Evolutionary conservation across 2,888 invertebrate genomes (phyloP).

Genomic region (Tinea trinotella): DNA sequence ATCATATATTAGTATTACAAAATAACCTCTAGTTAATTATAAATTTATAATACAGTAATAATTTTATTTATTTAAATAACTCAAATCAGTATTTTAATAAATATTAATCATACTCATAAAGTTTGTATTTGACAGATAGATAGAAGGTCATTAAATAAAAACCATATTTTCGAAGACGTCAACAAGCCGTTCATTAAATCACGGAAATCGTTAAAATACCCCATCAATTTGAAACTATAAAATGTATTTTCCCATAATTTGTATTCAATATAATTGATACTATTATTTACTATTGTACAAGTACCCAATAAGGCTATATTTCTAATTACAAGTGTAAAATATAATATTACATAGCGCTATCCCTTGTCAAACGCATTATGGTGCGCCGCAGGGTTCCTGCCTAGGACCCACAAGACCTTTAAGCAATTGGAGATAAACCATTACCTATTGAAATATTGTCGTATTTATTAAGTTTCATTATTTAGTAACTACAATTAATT

Average conservation of each 20-base stretch:
- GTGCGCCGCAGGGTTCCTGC: constrained; percentile 29
- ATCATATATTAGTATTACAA: too few relatives aligned
- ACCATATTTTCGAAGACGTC: too few relatives aligned
- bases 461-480: constrained; percentile 27
- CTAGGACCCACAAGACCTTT: constrained; percentile 20
- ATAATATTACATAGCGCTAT: constrained; percentile 27
- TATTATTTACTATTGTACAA: constrained; percentile 1
- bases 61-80: too few relatives aligned
- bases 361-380: constrained; percentile 25
- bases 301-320: constrained; percentile 14
- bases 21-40: too few relatives aligned
- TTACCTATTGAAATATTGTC: constrained; percentile 27
- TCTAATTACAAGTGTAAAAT: constrained; percentile 25
- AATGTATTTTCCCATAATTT: neutral
- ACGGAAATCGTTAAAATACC: neutral
- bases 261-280: constrained; percentile 3
- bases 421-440: neutral
- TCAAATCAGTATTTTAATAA: too few relatives aligned
- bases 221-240: neutral
- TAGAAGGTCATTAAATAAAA: neutral
- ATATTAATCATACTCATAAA: neutral
- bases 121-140: neutral
- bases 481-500: constrained; percentile 29
- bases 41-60: too few relatives aligned
- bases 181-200: neutral